Evolutionary conservation across 2,797 vertebrate species (phyloP), one percentile per base, ranked within the genome.

Genomic region (Gadopsis bispinosus): DNA sequence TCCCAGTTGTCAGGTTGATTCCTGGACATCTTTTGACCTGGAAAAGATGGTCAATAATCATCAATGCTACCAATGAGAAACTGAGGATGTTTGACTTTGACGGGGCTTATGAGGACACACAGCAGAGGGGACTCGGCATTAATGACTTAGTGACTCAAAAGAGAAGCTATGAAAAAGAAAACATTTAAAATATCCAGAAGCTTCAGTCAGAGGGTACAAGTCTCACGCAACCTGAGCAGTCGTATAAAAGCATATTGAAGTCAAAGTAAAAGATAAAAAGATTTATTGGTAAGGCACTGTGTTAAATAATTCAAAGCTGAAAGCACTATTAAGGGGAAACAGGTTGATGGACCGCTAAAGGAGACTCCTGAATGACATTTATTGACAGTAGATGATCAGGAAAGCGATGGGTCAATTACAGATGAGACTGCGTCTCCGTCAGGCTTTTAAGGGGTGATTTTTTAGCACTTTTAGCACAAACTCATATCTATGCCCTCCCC

Each of bases 231-330:
- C n/a, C 26, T 54, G 61, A 48, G 74, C 47, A 29, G 69, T 67
- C 58, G 29, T 35, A 64, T 58, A 76, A 75, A 69, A 83, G 61
- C 48, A 43, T 22, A 31, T 22, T 58, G 26, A 79, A 82, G 73
- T 71, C 37, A 62, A 71, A 35, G 54, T 79, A 75, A 78, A 75
- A 75, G 45, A 85, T 85, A 58, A 76, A 81, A 81, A 74, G 75
- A 83, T 84, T 75, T 41, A 84, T 41, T 33, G 35, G 31, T 20
- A 37, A n/a, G 48, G 12, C 47, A 58, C 66, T 60, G 6, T 56
- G 60, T 69, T 85, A 47, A 87, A 85, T 87, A 71, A 82, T 79
- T 79, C 51, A 85, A 41, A 26, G 64, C 48, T 61, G 19, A 67
- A 71, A 78, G 66, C 65, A 29, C 69, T 64, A 37, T 71, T 61